Percentiles rank a stretch among this genome's conserved stretches.
Evolutionary conservation across 2,888 invertebrate species (phyloP).

Genomic region (Ommatoiulus sabulosus): DNA sequence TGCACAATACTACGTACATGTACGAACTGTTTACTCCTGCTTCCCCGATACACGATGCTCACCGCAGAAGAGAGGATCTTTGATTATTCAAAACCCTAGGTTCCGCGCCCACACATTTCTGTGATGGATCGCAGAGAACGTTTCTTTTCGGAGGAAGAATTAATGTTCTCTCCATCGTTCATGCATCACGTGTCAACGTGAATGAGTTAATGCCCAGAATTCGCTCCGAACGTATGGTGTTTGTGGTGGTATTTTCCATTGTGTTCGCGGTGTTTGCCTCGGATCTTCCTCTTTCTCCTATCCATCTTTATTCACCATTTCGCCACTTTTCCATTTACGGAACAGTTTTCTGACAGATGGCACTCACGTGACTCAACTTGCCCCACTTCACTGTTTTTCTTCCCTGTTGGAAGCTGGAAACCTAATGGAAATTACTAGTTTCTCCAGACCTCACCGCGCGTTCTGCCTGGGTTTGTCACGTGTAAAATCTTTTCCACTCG

Average conservation of each 20-base stretch:
- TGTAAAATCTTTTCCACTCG: neutral
- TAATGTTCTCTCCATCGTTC: neutral
- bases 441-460: neutral
- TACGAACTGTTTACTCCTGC: too few relatives aligned
- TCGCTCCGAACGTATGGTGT: neutral
- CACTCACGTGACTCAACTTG: constrained; percentile 1
- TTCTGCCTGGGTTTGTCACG: neutral
- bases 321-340: neutral
- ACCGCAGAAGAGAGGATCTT: neutral
- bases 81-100: neutral
- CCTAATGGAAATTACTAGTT: neutral
- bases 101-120: neutral
- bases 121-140: neutral
- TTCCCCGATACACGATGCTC: too few relatives aligned
- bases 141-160: neutral
- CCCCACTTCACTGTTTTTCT: neutral
- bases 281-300: neutral
- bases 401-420: neutral
- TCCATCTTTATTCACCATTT: constrained; percentile 12
- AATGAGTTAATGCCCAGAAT: neutral
- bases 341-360: neutral
- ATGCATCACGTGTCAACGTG: constrained; percentile 3
- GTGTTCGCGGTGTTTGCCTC: neutral
- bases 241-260: neutral
- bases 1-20: too few relatives aligned